Percentiles rank a stretch among this genome's conserved stretches.
These are phyloP conservation scores for Nyctalus aviator DNA, from an alignment of 2,797 vertebrate species.

Conservation along the genomic window DNA sequence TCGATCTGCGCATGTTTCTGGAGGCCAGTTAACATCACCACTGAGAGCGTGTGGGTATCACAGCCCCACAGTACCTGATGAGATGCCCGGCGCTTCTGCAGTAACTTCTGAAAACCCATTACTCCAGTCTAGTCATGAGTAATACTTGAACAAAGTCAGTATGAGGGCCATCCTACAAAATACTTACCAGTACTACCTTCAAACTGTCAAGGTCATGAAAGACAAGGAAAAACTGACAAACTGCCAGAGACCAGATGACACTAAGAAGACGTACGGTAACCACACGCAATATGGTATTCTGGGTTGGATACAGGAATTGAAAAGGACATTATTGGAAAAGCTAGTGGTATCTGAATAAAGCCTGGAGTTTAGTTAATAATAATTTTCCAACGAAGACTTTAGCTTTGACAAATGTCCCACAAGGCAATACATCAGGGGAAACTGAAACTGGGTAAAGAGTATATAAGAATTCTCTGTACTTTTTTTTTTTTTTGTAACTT, in stretches of 20 bases:
- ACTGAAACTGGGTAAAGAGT: not conserved
- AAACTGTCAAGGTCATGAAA: constrained; percentile 6
- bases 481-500: not conserved
- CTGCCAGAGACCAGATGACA: not conserved
- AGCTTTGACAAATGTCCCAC: constrained; percentile 13
- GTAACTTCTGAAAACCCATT: not conserved
- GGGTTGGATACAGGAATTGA: not conserved
- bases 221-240: not conserved
- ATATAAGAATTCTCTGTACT: not conserved
- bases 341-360: not conserved
- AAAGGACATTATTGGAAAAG: constrained; percentile 14
- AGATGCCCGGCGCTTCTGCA: not conserved
- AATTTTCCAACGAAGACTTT: not conserved
- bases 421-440: not conserved
- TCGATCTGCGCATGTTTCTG: not conserved
- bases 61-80: not conserved
- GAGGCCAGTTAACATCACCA: not conserved
- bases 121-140: not conserved
- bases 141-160: not conserved
- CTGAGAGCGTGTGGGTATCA: not conserved
- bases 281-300: not conserved
- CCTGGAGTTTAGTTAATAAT: not conserved
- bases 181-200: not conserved
- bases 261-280: not conserved
- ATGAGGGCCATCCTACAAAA: constrained; percentile 23